A percentile compares a stretch with the other conserved stretches of the same genome.
phyloP scores from a whole-genome alignment of 1,140 invertebrate genomes.

The Physella acuta region DNA sequence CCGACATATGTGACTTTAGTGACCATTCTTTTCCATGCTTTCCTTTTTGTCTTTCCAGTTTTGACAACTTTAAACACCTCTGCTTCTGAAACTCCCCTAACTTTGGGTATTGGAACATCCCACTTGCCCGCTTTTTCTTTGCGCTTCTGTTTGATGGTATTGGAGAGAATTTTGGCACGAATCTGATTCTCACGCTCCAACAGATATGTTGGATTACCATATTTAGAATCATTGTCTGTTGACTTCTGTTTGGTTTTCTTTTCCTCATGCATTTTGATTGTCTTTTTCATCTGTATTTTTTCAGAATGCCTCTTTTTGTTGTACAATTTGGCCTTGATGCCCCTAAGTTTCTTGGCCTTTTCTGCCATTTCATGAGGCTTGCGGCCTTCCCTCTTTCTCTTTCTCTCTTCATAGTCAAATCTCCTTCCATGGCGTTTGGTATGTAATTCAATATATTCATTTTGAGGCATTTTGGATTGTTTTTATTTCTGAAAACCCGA shows the following conservation, averaged over 20 bases:
- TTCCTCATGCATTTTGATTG: constrained; percentile 66
- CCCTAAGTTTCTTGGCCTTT: constrained; percentile 87
- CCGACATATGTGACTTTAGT: constrained; percentile 94
- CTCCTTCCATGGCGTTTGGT: constrained; percentile 92
- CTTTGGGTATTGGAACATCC: constrained; percentile 99
- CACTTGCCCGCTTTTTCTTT: constrained; percentile 99
- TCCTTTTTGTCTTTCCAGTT: constrained; percentile 91
- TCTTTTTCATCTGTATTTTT: constrained; percentile 99
- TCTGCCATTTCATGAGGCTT: constrained; percentile 85
- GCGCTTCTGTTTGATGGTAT: constrained; percentile 99
- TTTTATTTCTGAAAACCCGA: too few species aligned
- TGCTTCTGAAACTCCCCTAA: constrained; percentile 92
- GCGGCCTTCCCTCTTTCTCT: constrained; percentile 89
- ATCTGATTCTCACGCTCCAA: constrained; percentile 94
- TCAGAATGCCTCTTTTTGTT: constrained; percentile 95
- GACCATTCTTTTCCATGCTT: constrained; percentile 99
- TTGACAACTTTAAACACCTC: constrained; percentile 96
- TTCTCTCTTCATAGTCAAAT: constrained; percentile 96
- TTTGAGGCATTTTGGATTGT: too few species aligned
- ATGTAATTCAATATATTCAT: constrained; percentile 99
- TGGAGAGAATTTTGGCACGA: constrained; percentile 92
- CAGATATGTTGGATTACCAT: constrained; percentile 92
- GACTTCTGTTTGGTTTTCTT: constrained; percentile 76
- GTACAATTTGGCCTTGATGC: constrained; percentile 96
- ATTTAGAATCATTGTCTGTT: constrained; percentile 79